Percentiles rank a stretch among this genome's conserved stretches.
Conservation (phyloP, 2,888 invertebrate species). For the Polia nebulosa region DNA sequence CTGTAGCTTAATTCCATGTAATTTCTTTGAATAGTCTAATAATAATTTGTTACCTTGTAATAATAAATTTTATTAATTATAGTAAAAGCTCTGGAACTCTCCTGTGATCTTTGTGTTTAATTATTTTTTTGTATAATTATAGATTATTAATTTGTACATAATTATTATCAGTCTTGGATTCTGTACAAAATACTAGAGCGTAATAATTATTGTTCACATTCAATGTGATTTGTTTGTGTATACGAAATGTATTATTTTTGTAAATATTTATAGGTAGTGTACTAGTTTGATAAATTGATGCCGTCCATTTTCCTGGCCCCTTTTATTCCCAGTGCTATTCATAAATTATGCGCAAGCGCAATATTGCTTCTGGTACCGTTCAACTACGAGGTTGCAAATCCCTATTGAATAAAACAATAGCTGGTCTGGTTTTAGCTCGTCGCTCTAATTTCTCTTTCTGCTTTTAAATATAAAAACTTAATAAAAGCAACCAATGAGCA, state of each 20-base stretch:
- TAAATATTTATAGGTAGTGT: constrained; percentile 57
- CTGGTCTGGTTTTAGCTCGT: constrained; percentile 60
- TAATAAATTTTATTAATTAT: constrained; percentile 76
- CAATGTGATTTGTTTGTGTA: constrained; percentile 73
- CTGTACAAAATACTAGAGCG: constrained; percentile 76
- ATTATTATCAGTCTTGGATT: constrained; percentile 52
- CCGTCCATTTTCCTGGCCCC: constrained; percentile 58
- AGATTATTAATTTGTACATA: constrained; percentile 65
- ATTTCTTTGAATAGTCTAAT: constrained; percentile 74
- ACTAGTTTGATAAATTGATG: constrained; percentile 48
- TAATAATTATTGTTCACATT: constrained; percentile 74
- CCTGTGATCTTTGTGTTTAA: constrained; percentile 88
- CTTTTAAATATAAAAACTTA: constrained; percentile 42
- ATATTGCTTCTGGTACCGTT: constrained; percentile 62
- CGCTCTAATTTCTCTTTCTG: constrained; percentile 61
- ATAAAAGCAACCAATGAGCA: constrained; percentile 10
- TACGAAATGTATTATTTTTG: constrained; percentile 68
- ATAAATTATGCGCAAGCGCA: constrained; percentile 66
- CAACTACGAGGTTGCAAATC: constrained; percentile 52
- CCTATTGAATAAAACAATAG: constrained; percentile 68
- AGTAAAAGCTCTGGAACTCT: constrained; percentile 89
- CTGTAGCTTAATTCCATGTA: constrained; percentile 75
- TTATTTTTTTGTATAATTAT: constrained; percentile 78
- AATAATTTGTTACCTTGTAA: constrained; percentile 84
- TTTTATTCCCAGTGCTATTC: constrained; percentile 56